Conservation (phyloP, 2,888 invertebrate species). For the Temnothorax unifasciatus region DNA sequence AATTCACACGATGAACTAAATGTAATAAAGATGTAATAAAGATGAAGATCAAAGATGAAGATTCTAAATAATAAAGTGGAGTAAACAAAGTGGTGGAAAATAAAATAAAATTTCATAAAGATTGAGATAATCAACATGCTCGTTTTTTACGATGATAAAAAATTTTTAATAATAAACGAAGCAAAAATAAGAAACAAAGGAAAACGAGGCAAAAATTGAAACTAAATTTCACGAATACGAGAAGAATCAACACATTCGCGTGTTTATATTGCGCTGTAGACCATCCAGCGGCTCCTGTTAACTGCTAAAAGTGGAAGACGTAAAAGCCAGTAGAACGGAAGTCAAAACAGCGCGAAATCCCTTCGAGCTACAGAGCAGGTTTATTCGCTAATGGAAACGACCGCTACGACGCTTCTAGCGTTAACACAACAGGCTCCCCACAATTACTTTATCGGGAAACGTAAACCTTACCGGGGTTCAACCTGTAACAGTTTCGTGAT, state of each 20-base stretch:
- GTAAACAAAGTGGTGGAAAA: background rate
- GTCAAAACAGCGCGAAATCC: slow-evolving; percentile 42
- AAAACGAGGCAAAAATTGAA: background rate
- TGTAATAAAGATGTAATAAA: background rate
- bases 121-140: background rate
- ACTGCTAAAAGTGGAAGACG: slow-evolving; percentile 41
- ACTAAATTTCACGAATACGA: slow-evolving; percentile 25
- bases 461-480: slow-evolving; percentile 23
- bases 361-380: slow-evolving; percentile 46
- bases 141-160: background rate
- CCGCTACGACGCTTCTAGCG: slow-evolving; percentile 5
- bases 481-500: slow-evolving; percentile 21
- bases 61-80: background rate
- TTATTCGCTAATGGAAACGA: slow-evolving; percentile 54
- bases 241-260: slow-evolving; percentile 31
- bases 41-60: background rate
- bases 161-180: background rate
- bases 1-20: background rate
- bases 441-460: slow-evolving; percentile 37
- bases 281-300: slow-evolving; percentile 4
- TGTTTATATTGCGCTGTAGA: slow-evolving; percentile 28
- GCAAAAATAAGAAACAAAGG: background rate
- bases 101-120: background rate
- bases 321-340: slow-evolving; percentile 45
- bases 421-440: slow-evolving; percentile 37